Evolutionary conservation across 2,113 vertebrate species (phyloP).

Genomic region (Datnioides undecimradiatus): DNA sequence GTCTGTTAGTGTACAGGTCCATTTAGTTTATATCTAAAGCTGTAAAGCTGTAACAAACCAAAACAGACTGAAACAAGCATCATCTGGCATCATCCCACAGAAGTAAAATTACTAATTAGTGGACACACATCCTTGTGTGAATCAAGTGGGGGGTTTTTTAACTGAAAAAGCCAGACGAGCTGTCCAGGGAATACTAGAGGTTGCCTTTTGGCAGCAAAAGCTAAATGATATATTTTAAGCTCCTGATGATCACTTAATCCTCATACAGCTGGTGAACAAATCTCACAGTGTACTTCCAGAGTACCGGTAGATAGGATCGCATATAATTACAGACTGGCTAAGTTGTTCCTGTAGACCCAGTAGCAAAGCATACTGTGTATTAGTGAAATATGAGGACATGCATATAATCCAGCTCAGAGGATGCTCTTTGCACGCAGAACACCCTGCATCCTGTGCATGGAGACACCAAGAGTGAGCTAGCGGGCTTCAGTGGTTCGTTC

Average conservation of each 20-base stretch:
- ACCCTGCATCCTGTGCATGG: slow-evolving; percentile 38
- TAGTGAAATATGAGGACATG: slow-evolving; percentile 65
- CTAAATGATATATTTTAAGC: slow-evolving; percentile 77
- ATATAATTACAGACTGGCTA: slow-evolving; percentile 77
- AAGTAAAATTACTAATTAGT: background rate
- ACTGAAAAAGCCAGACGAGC: slow-evolving; percentile 11
- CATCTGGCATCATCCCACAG: background rate
- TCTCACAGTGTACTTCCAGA: slow-evolving; percentile 73
- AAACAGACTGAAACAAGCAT: background rate
- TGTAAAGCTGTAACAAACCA: background rate
- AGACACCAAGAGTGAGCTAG: slow-evolving; percentile 47
- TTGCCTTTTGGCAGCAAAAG: slow-evolving; percentile 70
- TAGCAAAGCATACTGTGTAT: slow-evolving; percentile 60
- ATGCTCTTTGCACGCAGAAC: slow-evolving; percentile 64
- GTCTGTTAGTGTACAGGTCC: background rate
- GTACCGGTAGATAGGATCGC: slow-evolving; percentile 61
- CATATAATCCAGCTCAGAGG: slow-evolving; percentile 75
- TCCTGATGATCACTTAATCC: slow-evolving; percentile 79
- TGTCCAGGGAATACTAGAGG: slow-evolving; percentile 75
- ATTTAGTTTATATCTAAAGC: background rate
- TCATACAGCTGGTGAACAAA: slow-evolving; percentile 75
- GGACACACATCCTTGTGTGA: background rate
- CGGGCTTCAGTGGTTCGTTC: slow-evolving; percentile 54
- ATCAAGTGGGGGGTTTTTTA: slow-evolving; percentile 11
- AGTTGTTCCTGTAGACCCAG: slow-evolving; percentile 65